Percentiles rank a stretch among this genome's conserved stretches.
phyloP scores from a whole-genome alignment of 64 coral and sea anemone species.

The Trachythela sp. region DNA sequence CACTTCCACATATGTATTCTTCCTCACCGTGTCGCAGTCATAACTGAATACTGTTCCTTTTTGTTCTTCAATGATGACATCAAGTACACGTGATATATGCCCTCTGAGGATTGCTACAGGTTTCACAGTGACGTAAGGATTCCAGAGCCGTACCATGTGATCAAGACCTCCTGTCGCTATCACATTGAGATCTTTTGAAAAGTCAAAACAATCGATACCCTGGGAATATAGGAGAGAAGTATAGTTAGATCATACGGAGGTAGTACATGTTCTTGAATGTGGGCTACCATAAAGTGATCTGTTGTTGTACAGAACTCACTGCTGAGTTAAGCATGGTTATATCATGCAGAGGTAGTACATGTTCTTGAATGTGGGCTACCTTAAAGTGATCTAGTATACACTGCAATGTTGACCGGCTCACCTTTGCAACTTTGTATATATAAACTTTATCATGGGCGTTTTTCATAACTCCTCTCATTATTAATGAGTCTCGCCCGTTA shows the following conservation, averaged over 20 bases:
- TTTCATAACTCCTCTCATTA: conserved; percentile 79
- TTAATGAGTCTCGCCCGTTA: conserved; percentile 70
- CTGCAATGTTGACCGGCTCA: too few relatives aligned
- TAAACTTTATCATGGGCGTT: conserved; percentile 86
- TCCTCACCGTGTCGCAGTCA: conserved; percentile 76
- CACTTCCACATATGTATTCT: too few relatives aligned
- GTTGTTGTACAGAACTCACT: too few relatives aligned
- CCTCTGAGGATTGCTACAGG: conserved; percentile 91
- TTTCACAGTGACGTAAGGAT: conserved; percentile 88
- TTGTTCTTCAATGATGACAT: conserved; percentile 60
- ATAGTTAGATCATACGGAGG: too few relatives aligned
- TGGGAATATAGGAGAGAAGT: not conserved
- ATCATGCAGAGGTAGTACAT: too few relatives aligned
- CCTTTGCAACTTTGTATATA: conserved; percentile 85
- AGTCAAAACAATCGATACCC: conserved; percentile 97
- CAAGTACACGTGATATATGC: conserved; percentile 75
- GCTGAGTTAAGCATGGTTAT: too few relatives aligned
- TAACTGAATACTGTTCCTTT: conserved; percentile 79
- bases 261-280: too few relatives aligned
- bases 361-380: too few relatives aligned
- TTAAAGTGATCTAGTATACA: too few relatives aligned
- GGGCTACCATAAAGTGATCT: too few relatives aligned
- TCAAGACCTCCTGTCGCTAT: conserved; percentile 89
- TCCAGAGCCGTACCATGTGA: conserved; percentile 83
- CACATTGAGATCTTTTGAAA: conserved; percentile 59